Evolutionary conservation across 2,797 vertebrate genomes (phyloP).

Genomic region (Syngnathus acus): DNA sequence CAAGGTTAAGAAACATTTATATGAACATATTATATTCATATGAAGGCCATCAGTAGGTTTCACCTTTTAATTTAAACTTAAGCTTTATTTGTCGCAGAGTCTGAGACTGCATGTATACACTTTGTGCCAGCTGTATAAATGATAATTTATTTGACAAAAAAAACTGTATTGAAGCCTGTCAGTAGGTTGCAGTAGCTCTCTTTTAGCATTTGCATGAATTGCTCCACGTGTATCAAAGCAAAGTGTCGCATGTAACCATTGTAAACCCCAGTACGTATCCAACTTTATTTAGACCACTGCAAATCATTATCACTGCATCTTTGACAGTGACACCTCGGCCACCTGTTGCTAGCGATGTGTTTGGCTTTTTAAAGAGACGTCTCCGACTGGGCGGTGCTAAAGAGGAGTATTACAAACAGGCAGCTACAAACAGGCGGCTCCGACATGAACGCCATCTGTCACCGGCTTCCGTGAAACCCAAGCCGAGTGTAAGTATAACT

Average conservation of each 20-base stretch:
- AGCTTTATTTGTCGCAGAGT: background rate
- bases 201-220: background rate
- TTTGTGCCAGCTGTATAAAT: background rate
- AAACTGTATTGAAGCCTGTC: background rate
- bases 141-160: background rate
- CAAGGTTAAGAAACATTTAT: no score
- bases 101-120: background rate
- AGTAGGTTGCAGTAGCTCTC: background rate
- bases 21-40: no score
- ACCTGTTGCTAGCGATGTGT: constrained; percentile 63
- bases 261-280: background rate
- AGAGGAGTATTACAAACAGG: constrained; percentile 27
- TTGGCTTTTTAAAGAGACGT: constrained; percentile 53
- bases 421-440: constrained; percentile 17
- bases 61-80: no score
- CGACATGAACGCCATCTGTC: constrained; percentile 56
- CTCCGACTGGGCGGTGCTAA: constrained; percentile 60
- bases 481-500: constrained; percentile 58
- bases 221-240: background rate
- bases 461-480: constrained; percentile 45
- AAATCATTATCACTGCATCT: background rate
- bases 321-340: constrained; percentile 14
- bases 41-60: no score
- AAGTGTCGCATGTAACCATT: background rate
- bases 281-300: background rate